Evolutionary conservation across 2,113 vertebrate species (phyloP), one percentile per base, ranked within the genome.

Genomic region (Heloderma charlesbogerti): DNA sequence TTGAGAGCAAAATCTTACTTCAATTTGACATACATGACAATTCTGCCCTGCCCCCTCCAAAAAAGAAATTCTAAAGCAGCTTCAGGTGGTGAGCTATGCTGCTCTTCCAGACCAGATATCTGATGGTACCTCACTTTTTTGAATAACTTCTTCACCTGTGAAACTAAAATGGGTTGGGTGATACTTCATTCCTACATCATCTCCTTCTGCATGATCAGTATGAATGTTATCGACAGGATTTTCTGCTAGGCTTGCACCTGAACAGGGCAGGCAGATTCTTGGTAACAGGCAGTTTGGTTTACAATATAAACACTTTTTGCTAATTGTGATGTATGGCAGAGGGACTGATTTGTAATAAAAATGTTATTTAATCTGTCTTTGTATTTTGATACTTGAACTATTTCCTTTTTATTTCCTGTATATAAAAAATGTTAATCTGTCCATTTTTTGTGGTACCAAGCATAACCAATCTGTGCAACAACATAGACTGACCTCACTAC

Each of bases 311-410:
- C 97, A 95, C 95, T 94, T 94, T 96, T 96, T 96, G 97, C 97
- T 97, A 90, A 97, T 96, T 96, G 97, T 97, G 95, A 97, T 96
- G 96, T 96, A 91, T 94, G 98, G 97, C 97, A 94, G 95, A 94
- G 96, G 98, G 97, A 96, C 97, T 97, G 97, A 97, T 98, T 93
- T 98, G 97, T 98, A 97, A 97, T 97, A 96, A 97, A 97, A 96
- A 96, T 98, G 97, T 98, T 99, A 98, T 99, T 98, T 98, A 98
- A 98, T 98, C 98, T 96, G 95, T 90, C 97, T 98, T 98, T 98
- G 98, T 98, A 98, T 99, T 99, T 99, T 99, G 98, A 99, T 99
- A 99, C 98, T 99, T 99, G 98, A 99, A 99, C 98, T 97, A 98
- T 97, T 98, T 97, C 97, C 96, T 96, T 95, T 97, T 96, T 98